These are phyloP conservation scores for Pardalotus punctatus DNA, from an alignment of 2,113 vertebrate genomes.

Conservation along the genomic window DNA sequence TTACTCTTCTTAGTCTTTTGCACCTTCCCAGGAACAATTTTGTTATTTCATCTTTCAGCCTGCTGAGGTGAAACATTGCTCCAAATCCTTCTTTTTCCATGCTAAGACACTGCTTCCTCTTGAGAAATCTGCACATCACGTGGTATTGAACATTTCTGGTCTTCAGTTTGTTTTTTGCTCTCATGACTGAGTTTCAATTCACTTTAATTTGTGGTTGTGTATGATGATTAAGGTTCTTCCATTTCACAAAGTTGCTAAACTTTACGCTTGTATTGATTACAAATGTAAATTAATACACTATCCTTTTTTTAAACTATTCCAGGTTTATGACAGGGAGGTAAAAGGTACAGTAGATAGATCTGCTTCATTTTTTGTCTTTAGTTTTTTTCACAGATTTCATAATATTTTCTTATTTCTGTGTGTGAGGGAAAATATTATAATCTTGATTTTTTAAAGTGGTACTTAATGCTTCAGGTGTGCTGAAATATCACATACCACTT, in stretches of 20 bases:
- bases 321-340: neutral
- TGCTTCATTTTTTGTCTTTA: neutral
- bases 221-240: neutral
- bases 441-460: constrained; percentile 39
- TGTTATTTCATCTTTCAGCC: neutral
- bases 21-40: neutral
- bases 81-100: neutral
- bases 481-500: constrained; percentile 21
- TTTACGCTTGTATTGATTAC: neutral
- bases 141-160: neutral
- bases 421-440: constrained; percentile 42
- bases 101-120: neutral
- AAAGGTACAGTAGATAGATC: neutral
- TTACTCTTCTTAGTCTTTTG: neutral
- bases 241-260: neutral
- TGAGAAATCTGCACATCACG: neutral
- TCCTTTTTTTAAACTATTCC: neutral
- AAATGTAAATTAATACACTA: neutral
- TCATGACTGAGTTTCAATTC: neutral
- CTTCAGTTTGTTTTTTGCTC: neutral
- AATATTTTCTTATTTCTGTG: constrained; percentile 35
- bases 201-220: neutral
- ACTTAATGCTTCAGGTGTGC: constrained; percentile 47
- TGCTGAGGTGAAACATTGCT: neutral
- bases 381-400: neutral